Percentiles rank a stretch among this genome's conserved stretches.
These are phyloP conservation scores for Bradysia coprophila DNA, from an alignment of 1,140 invertebrate genomes.

Conservation along the genomic window DNA sequence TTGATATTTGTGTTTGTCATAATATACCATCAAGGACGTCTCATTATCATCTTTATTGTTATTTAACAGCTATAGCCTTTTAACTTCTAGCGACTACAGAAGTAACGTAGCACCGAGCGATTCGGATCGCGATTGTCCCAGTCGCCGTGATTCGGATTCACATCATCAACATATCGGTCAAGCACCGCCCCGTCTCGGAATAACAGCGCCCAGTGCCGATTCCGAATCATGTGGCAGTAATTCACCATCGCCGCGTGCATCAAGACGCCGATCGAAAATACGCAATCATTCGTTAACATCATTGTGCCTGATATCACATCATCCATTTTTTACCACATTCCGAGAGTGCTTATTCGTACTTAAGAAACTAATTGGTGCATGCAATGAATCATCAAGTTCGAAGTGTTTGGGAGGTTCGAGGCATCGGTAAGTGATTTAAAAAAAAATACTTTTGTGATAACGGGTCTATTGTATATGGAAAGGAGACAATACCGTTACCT, in stretches of 20 bases:
- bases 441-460: no score
- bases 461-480: no score
- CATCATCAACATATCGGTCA: constrained; percentile 11
- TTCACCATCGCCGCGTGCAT: constrained; percentile 65
- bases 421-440: constrained; percentile 71
- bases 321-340: constrained; percentile 97
- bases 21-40: not conserved
- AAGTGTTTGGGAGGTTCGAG: constrained; percentile 74
- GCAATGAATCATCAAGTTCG: constrained; percentile 81
- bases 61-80: constrained; percentile 25
- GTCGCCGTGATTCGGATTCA: constrained; percentile 39
- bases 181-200: constrained; percentile 35
- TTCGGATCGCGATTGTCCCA: constrained; percentile 62
- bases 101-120: constrained; percentile 74
- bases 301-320: constrained; percentile 93
- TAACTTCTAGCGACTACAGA: constrained; percentile 64
- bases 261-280: constrained; percentile 54
- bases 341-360: constrained; percentile 92
- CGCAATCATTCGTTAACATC: constrained; percentile 88
- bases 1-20: no score
- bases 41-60: not conserved
- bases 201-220: constrained; percentile 50
- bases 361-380: constrained; percentile 89
- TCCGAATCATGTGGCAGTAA: constrained; percentile 76
- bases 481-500: no score